Conservation (phyloP, 2,113 vertebrate species). For the Calonectris borealis region DNA sequence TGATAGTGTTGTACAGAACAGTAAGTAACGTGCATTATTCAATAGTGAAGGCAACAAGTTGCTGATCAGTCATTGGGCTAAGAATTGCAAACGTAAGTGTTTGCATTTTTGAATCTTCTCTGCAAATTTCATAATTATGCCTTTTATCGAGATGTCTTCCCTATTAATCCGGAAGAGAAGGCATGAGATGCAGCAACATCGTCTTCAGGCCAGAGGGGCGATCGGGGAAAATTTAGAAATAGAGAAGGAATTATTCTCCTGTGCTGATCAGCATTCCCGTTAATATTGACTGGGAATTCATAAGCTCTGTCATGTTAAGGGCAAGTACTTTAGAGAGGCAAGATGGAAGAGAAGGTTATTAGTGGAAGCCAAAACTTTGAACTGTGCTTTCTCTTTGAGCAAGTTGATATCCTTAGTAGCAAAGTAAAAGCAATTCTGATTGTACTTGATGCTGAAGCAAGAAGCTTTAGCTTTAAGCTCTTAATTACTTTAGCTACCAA, state of each 20-base stretch:
- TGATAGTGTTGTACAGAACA: background rate
- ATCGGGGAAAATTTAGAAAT: background rate
- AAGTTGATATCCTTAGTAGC: background rate
- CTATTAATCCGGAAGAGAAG: background rate
- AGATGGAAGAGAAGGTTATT: background rate
- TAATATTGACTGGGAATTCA: background rate
- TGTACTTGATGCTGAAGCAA: background rate
- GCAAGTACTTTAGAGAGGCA: background rate
- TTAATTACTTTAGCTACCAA: constrained; percentile 24
- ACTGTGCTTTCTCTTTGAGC: background rate
- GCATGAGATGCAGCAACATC: background rate
- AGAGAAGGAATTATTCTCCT: background rate
- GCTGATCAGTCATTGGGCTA: background rate
- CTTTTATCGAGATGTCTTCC: background rate
- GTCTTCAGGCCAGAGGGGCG: background rate
- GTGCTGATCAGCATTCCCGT: background rate
- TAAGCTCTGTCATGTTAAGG: background rate
- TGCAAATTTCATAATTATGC: background rate
- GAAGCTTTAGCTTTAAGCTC: background rate
- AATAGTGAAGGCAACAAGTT: background rate
- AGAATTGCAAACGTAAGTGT: background rate
- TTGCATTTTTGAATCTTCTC: background rate
- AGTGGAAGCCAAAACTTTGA: background rate
- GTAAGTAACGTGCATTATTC: background rate
- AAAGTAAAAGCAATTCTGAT: background rate